Conservation (phyloP, 2,113 vertebrate species). For the Turnix velox region DNA sequence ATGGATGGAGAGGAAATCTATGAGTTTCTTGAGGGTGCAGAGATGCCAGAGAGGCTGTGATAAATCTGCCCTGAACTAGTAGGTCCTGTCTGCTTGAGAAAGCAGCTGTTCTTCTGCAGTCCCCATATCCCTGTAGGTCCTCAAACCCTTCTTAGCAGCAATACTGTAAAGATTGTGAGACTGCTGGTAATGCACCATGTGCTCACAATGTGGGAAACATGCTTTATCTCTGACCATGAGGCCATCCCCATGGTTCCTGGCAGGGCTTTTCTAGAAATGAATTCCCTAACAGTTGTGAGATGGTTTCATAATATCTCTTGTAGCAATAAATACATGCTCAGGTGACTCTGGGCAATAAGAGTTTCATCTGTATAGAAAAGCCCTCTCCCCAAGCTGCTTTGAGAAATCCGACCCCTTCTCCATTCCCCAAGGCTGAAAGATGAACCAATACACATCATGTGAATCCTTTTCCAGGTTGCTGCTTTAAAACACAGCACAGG, state of each 20-base stretch:
- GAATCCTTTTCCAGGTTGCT: neutral
- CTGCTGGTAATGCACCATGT: neutral
- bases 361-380: neutral
- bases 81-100: neutral
- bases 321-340: neutral
- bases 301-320: neutral
- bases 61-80: neutral
- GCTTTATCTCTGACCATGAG: neutral
- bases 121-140: neutral
- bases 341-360: neutral
- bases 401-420: neutral
- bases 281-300: rapidly evolving
- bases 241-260: neutral
- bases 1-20: neutral
- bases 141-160: neutral
- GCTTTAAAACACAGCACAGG: neutral
- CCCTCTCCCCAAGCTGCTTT: rapidly evolving
- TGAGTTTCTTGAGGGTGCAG: neutral
- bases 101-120: neutral
- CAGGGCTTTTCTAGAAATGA: rapidly evolving
- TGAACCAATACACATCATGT: rapidly evolving
- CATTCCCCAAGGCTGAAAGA: neutral
- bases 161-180: neutral
- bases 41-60: neutral
- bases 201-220: rapidly evolving